Base-by-base conservation (phyloP, 2,888 invertebrate genomes). In the Aelia acuminata region DNA sequence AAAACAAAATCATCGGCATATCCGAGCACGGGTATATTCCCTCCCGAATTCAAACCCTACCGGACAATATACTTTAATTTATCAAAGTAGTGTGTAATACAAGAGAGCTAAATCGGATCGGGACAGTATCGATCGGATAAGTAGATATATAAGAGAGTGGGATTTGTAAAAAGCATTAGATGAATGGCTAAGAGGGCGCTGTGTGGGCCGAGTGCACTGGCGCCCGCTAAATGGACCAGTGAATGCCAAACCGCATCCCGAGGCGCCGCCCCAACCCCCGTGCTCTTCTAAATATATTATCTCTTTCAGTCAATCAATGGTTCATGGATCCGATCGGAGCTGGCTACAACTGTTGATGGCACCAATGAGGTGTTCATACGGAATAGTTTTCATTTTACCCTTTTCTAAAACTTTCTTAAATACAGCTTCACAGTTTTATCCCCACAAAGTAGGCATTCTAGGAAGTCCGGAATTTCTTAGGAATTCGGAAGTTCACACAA, bases 151-250 rank as follows among this genome's bases (percentile, higher is more conserved):
- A 70, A 70, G 63, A 35, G 63, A 70, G 63, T 70, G 63, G 63
- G 80, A 80, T 47, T 80, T 80, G 80, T 80, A 80, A 80, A 47
- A 80, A 39, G 80, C 80, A 80, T 80, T 80, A 80, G 80, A 80
- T 70, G 63, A 70, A 70, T 70, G 63, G 35, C 75, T 75, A 13
- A 47, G 43, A 22, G 80, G 75, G 20, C n/a, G 53, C 26, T 26
- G 57, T 26, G 57, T 26, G 43, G 80, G 80, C n/a, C 43, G 80
- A 70, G 63, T 80, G 80, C 43, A 80, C 35, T 47, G 80, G 80
- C 80, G 80, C 80, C 63, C 63, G 31, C 63, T 70, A 70, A 70
- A 70, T 70, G 63, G 63, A 35, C 31, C 80, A 80, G 80, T 80
- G 39, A 47, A 43, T 80, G 80, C 80, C 80, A 80, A 80, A 80